A percentile compares a stretch with the other conserved stretches of the same genome.
Conservation (phyloP, 2,113 vertebrate genomes). For the Taxidea taxus region DNA sequence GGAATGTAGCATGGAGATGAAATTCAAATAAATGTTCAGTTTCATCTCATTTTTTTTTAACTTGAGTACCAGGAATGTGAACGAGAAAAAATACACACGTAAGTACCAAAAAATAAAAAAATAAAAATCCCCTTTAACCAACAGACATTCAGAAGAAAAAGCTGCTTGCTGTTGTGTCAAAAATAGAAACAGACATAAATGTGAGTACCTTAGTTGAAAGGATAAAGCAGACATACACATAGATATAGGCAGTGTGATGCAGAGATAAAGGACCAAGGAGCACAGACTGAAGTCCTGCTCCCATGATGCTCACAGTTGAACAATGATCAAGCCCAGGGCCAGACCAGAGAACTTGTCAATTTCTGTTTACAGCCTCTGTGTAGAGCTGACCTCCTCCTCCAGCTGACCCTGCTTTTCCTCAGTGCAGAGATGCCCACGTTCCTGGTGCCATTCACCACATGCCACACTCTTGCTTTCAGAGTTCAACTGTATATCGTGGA, state of each 20-base stretch:
- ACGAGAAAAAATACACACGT: conserved; percentile 34
- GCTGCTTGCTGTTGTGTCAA: background rate
- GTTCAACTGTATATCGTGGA: background rate
- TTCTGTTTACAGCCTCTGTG: background rate
- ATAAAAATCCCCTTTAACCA: conserved; percentile 16
- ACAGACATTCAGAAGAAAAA: background rate
- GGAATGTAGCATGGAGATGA: background rate
- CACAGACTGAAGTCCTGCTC: background rate
- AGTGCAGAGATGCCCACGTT: background rate
- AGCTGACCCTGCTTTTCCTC: accelerated
- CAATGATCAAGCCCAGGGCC: background rate
- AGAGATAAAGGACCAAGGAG: background rate
- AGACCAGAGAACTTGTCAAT: background rate
- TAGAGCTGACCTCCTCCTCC: background rate
- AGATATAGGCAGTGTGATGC: background rate
- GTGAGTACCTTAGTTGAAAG: background rate
- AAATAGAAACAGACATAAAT: conserved; percentile 28
- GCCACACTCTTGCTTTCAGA: background rate
- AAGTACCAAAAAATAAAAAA: background rate
- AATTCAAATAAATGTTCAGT: conserved; percentile 48
- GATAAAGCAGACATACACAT: background rate
- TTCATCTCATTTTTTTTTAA: background rate
- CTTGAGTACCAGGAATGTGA: background rate
- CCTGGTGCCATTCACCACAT: background rate
- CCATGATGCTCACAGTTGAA: background rate